These are phyloP conservation scores for Montipora cactus DNA, from an alignment of 64 coral and sea anemone species.

Conservation along the genomic window DNA sequence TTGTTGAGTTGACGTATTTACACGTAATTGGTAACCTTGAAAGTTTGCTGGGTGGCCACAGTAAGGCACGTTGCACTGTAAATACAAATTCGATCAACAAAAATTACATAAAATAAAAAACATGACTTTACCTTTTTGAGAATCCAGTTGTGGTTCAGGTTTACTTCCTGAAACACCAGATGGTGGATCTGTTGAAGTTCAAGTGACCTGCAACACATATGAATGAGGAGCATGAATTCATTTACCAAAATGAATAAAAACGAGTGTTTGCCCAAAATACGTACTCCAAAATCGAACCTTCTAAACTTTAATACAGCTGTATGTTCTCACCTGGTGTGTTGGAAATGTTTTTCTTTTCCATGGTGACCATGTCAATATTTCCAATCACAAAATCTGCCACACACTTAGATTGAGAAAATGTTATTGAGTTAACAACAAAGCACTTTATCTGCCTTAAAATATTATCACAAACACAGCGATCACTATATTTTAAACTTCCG, in stretches of 20 bases:
- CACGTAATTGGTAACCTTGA: too few relatives aligned
- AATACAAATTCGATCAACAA: conserved; percentile 6
- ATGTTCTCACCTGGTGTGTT: background rate
- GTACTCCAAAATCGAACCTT: background rate
- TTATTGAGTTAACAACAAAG: background rate
- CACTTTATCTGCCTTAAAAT: background rate
- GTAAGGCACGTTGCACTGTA: background rate
- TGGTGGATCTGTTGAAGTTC: background rate
- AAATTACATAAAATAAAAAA: conserved; percentile 5
- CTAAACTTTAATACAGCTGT: background rate
- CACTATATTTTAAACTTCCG: background rate
- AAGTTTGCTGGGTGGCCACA: too few relatives aligned
- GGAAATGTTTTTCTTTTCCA: background rate
- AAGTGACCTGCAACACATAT: background rate
- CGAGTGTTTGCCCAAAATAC: background rate
- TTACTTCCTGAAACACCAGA: background rate
- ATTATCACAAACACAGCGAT: background rate
- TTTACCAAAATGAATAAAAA: background rate
- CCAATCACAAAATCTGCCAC: background rate
- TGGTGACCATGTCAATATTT: background rate
- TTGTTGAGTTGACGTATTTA: too few relatives aligned
- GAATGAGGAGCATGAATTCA: background rate
- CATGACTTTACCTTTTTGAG: background rate
- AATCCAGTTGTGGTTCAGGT: background rate
- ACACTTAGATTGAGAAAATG: background rate